Conservation (phyloP, 2,797 vertebrate genomes). For the Acridotheres tristis region DNA sequence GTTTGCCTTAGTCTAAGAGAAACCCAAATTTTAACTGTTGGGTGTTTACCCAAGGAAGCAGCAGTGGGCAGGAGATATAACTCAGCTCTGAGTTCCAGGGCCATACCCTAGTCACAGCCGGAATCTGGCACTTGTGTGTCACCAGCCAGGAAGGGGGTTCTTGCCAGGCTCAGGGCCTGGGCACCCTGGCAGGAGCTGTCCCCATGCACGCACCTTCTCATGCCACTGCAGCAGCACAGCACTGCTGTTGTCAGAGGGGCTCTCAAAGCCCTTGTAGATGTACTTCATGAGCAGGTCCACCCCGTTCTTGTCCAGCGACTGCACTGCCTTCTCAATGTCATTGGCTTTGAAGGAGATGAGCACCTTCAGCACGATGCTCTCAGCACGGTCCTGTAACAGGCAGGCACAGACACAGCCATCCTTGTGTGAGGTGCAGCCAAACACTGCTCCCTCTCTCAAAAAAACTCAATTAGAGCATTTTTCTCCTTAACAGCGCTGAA, state of each 20-base stretch:
- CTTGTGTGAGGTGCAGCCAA: neutral
- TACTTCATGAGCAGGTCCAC: slow-evolving; percentile 99
- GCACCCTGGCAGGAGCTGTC: neutral
- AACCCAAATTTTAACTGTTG: neutral
- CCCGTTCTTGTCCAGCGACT: slow-evolving; percentile 91
- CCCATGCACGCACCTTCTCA: slow-evolving; percentile 84
- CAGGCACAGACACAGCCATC: neutral
- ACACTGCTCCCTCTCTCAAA: neutral
- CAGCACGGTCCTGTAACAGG: slow-evolving; percentile 88
- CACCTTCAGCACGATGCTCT: slow-evolving; percentile 94
- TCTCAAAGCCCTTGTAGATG: slow-evolving; percentile 99
- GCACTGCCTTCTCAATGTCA: slow-evolving; percentile 95
- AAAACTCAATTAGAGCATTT: neutral
- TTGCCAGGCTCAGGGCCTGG: neutral
- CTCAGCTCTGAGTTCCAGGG: neutral
- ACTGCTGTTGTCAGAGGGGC: slow-evolving; percentile 96
- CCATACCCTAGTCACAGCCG: neutral
- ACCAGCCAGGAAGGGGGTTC: neutral
- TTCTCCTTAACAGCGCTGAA: neutral
- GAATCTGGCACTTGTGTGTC: neutral
- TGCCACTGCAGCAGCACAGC: slow-evolving; percentile 96
- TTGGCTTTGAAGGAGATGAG: slow-evolving; percentile 96
- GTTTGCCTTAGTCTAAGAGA: neutral
- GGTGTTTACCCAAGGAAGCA: neutral
- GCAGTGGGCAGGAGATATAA: neutral